phyloP scores from a whole-genome alignment of 2,113 vertebrate genomes.

The pig (Sus scrofa) region DNA sequence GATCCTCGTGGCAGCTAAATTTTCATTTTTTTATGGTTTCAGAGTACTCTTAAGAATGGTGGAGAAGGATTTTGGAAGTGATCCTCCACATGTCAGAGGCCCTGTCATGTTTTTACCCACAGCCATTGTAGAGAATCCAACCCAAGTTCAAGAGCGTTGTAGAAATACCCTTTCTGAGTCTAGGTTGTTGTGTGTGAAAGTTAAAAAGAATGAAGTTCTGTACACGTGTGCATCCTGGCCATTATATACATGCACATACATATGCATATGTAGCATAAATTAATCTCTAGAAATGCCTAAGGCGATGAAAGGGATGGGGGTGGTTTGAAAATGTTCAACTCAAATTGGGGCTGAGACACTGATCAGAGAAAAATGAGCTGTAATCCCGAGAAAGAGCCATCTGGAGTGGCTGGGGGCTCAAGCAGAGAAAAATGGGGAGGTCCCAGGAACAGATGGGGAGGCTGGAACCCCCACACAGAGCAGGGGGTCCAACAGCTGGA shows the following conservation, averaged over 20 bases:
- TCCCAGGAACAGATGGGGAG: constrained; percentile 75
- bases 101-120: background rate
- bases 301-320: background rate
- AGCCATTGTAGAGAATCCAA: background rate
- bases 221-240: background rate
- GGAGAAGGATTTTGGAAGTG: background rate
- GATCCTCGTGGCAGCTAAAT: background rate
- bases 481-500: constrained; percentile 78
- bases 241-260: background rate
- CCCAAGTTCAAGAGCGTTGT: background rate
- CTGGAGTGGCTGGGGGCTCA: constrained; percentile 74
- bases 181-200: background rate
- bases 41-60: background rate
- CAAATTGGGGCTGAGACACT: constrained; percentile 31
- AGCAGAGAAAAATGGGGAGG: constrained; percentile 57
- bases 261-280: background rate
- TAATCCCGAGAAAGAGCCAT: constrained; percentile 67
- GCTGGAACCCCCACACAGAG: constrained; percentile 57
- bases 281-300: constrained; percentile 29
- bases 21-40: constrained; percentile 31
- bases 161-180: background rate
- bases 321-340: background rate
- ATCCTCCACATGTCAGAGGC: background rate
- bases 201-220: background rate
- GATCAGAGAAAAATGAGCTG: constrained; percentile 63